A percentile compares a stretch with the other conserved stretches of the same genome.
Evolutionary conservation across 2,113 vertebrate genomes (phyloP).

Genomic region (Myocastor coypus): DNA sequence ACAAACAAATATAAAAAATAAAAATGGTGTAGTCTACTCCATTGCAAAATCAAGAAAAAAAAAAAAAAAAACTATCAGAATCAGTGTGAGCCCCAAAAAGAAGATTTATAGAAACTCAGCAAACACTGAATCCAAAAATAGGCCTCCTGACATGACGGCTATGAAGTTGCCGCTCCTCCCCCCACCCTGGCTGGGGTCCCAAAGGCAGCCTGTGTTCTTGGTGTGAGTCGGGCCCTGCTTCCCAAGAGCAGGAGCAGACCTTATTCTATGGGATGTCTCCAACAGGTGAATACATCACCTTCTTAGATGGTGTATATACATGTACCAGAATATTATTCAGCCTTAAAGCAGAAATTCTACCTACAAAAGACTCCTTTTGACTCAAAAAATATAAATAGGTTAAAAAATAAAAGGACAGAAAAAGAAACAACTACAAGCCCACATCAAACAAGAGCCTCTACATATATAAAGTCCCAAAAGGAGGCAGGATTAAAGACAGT

Average conservation of each 20-base stretch:
- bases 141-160: background rate
- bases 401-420: background rate
- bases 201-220: background rate
- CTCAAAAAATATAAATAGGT: background rate
- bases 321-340: background rate
- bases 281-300: background rate
- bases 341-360: background rate
- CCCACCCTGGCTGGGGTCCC: background rate
- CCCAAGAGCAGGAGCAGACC: background rate
- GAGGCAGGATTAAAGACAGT: background rate
- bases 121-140: background rate
- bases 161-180: background rate
- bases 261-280: background rate
- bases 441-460: background rate
- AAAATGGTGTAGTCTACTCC: background rate
- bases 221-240: background rate
- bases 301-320: background rate
- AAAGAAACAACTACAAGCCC: background rate
- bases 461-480: conserved; percentile 29
- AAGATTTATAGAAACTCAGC: background rate
- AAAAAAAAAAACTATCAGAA: background rate
- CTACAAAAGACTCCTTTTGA: background rate
- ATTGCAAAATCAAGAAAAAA: background rate
- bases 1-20: too few relatives aligned
- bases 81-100: conserved; percentile 24